A percentile compares a stretch with the other conserved stretches of the same genome.
Evolutionary conservation across 2,113 vertebrate species (phyloP).

Genomic region (Alexandromys fortis): DNA sequence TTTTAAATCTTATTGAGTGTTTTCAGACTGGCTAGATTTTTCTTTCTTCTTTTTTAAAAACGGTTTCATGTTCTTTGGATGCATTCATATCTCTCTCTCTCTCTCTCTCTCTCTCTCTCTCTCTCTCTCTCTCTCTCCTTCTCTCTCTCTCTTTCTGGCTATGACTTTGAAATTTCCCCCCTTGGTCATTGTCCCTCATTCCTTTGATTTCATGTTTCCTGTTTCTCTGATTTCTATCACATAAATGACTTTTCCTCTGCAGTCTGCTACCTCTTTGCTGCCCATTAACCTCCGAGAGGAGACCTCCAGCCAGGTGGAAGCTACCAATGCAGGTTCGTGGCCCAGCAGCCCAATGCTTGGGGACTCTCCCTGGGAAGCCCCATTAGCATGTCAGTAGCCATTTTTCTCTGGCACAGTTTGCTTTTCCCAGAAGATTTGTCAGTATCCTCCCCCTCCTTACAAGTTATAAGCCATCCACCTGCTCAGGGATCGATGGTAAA

Average conservation of each 20-base stretch:
- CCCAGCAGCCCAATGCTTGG: background rate
- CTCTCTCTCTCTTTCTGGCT: background rate
- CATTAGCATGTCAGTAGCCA: background rate
- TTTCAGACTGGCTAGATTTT: background rate
- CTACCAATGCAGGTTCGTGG: background rate
- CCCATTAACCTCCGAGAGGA: background rate
- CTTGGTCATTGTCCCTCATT: background rate
- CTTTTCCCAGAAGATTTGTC: background rate
- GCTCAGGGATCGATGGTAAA: background rate
- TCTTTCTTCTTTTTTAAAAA: background rate
- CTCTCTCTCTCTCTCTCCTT: too few relatives aligned
- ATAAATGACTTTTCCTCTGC: background rate
- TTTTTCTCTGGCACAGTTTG: background rate
- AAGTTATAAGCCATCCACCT: background rate
- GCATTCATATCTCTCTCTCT: background rate
- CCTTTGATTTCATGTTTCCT: conserved; percentile 34
- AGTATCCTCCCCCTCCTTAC: background rate
- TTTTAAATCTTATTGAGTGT: background rate
- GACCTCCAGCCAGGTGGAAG: background rate
- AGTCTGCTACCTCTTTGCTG: background rate
- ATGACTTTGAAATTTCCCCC: conserved; percentile 4
- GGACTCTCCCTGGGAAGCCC: background rate
- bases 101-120: background rate
- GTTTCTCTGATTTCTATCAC: background rate
- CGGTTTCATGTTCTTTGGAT: conserved; percentile 33